These are phyloP conservation scores for Syrphus vitripennis DNA, from an alignment of 2,888 invertebrate species.

Conservation along the genomic window DNA sequence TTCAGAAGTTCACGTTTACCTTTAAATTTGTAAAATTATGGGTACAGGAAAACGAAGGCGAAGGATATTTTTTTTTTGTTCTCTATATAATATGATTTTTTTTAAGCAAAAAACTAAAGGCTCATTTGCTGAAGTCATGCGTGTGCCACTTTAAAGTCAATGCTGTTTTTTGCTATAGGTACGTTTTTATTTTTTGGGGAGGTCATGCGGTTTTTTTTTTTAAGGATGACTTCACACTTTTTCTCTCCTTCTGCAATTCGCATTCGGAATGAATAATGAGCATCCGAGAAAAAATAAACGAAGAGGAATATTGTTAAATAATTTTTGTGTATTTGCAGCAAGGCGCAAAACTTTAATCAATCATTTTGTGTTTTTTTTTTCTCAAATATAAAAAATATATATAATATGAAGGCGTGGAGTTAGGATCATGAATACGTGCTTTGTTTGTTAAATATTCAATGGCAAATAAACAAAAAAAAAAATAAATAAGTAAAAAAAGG, in stretches of 20 bases:
- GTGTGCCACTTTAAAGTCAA: constrained; percentile 66
- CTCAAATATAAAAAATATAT: neutral
- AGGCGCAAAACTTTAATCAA: constrained; percentile 50
- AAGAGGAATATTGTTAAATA: constrained; percentile 30
- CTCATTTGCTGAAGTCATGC: constrained; percentile 64
- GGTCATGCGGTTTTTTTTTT: constrained; percentile 26
- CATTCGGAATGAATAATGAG: constrained; percentile 34
- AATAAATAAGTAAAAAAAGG: constrained; percentile 32
- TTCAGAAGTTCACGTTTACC: constrained; percentile 29
- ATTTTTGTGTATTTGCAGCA: constrained; percentile 37
- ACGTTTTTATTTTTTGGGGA: neutral
- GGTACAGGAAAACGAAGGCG: constrained; percentile 29
- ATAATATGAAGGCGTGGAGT: constrained; percentile 1
- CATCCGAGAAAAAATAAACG: neutral
- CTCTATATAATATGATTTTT: too few relatives aligned
- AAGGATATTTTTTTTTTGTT: constrained; percentile 47
- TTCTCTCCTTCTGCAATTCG: neutral
- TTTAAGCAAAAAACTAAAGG: constrained; percentile 40
- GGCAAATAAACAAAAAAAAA: neutral
- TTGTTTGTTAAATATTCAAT: constrained; percentile 40
- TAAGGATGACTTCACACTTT: constrained; percentile 32
- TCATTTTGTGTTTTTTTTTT: constrained; percentile 22
- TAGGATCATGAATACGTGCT: constrained; percentile 44
- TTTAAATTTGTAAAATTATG: constrained; percentile 27
- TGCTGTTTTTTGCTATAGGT: neutral